phyloP scores from a whole-genome alignment of 1,140 invertebrate genomes.

The Pseudomyrmex gracilis region DNA sequence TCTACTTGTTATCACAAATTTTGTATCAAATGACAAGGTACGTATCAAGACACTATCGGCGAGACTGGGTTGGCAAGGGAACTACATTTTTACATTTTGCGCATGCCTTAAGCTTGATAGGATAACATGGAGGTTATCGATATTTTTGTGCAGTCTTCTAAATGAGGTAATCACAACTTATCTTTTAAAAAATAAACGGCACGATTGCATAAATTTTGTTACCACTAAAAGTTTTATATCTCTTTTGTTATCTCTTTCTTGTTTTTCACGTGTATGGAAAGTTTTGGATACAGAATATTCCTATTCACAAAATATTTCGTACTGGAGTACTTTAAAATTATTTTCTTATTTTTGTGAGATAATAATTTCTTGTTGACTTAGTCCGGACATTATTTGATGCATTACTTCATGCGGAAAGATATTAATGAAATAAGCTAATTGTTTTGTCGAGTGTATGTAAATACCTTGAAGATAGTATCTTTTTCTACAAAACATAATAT shows the following conservation, averaged over 20 bases:
- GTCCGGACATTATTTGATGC: too few species aligned
- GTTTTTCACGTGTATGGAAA: too few species aligned
- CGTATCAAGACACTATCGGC: not conserved
- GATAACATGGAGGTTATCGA: constrained; percentile 11
- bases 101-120: constrained; percentile 7
- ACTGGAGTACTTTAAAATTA: too few species aligned
- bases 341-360: too few species aligned
- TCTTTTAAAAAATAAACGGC: constrained; percentile 20
- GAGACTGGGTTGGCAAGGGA: not conserved
- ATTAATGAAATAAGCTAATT: too few species aligned
- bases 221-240: too few species aligned
- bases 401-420: too few species aligned
- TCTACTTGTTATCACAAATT: too few species aligned
- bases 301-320: too few species aligned
- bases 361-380: too few species aligned
- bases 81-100: not conserved
- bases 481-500: not conserved
- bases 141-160: not conserved
- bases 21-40: not conserved
- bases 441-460: not conserved
- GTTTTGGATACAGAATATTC: too few species aligned
- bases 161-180: not conserved
- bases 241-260: too few species aligned
- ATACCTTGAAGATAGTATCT: constrained; percentile 32
- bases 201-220: not conserved